Evolutionary conservation across 92 coral and sea anemone species (phyloP).

Genomic region (Epizoanthus rinbou): DNA sequence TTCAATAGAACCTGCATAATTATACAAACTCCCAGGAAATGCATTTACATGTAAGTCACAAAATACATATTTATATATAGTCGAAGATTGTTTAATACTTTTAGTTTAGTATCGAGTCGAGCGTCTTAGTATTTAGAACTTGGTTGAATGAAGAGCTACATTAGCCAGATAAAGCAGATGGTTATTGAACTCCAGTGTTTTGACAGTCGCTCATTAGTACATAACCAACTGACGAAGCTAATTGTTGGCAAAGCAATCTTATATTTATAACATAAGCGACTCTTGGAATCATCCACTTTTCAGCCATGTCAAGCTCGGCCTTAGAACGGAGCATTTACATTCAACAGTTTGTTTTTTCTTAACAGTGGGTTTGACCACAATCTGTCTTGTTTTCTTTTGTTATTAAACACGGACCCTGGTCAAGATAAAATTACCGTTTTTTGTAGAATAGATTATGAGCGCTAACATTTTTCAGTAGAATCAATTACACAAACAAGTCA

Average conservation of each 20-base stretch:
- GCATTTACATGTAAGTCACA: background rate
- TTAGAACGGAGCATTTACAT: background rate
- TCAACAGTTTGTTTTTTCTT: background rate
- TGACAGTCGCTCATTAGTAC: background rate
- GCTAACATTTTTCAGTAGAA: background rate
- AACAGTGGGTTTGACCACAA: background rate
- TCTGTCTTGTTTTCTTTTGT: background rate
- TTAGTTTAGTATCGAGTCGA: background rate
- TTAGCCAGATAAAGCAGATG: background rate
- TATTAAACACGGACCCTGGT: background rate
- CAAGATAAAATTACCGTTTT: too few relatives aligned
- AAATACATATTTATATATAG: background rate
- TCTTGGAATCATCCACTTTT: background rate
- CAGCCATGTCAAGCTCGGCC: too few relatives aligned
- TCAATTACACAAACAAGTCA: background rate
- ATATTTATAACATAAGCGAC: background rate
- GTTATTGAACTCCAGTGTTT: background rate
- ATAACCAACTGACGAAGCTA: background rate
- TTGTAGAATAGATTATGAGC: background rate
- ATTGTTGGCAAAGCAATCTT: background rate
- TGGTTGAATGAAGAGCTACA: too few relatives aligned
- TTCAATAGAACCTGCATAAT: conserved; percentile 25
- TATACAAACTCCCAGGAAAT: background rate
- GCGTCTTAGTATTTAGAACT: too few relatives aligned
- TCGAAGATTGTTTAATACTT: background rate